Percentiles rank a stretch among this genome's conserved stretches.
phyloP scores from a whole-genome alignment of 2,113 vertebrate genomes.

The Dipodomys ordii region DNA sequence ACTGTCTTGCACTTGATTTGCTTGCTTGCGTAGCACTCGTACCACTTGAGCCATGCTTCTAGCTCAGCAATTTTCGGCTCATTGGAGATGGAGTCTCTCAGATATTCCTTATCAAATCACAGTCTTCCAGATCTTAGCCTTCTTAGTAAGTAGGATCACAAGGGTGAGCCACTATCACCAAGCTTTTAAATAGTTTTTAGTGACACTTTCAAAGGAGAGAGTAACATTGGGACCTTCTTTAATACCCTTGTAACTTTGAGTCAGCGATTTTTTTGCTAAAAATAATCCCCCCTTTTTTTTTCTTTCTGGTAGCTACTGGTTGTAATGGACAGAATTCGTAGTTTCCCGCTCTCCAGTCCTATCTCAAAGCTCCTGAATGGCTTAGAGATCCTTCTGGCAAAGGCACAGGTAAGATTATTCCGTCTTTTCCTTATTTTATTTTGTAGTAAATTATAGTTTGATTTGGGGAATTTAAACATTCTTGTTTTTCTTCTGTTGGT shows the following conservation, averaged over 20 bases:
- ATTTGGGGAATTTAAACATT: background rate
- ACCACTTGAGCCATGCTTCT: no score
- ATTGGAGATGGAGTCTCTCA: no score
- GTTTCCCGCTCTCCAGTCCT: slow-evolving; percentile 95
- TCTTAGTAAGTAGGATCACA: no score
- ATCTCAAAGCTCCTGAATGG: slow-evolving; percentile 98
- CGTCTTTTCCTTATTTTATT: background rate
- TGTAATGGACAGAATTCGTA: slow-evolving; percentile 93
- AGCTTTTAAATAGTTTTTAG: background rate
- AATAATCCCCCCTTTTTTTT: background rate
- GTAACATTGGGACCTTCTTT: background rate
- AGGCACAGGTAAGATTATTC: slow-evolving; percentile 92
- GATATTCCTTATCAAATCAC: no score
- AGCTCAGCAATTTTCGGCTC: no score
- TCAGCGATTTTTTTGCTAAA: background rate
- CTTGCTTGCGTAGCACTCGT: no score
- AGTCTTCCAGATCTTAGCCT: no score
- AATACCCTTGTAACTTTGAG: background rate
- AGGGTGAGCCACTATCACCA: no score
- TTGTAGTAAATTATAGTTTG: background rate
- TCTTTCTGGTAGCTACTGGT: slow-evolving; percentile 89
- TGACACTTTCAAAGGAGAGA: background rate
- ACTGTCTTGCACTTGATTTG: no score
- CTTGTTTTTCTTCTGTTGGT: background rate
- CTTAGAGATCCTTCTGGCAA: slow-evolving; percentile 96